Conservation (phyloP, 2,888 invertebrate genomes). For the Flabesymbios commensalis region DNA sequence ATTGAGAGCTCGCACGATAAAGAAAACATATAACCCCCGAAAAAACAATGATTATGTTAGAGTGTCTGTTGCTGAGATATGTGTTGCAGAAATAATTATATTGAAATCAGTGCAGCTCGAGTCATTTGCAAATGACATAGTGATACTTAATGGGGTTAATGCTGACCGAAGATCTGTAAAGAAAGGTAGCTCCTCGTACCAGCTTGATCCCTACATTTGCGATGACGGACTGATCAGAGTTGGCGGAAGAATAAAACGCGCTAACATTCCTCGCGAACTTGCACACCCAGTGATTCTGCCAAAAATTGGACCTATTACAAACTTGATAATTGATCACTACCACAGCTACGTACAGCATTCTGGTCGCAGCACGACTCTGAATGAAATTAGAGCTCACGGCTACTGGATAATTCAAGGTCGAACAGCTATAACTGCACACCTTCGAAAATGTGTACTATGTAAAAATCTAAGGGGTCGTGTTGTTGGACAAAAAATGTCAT, state of each 20-base stretch:
- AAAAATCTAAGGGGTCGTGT: slow-evolving; percentile 33
- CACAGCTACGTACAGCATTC: too few relatives aligned
- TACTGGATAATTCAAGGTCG: neutral
- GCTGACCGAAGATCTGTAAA: too few relatives aligned
- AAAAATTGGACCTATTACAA: slow-evolving; percentile 1
- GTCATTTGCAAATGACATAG: neutral
- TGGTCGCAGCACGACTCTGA: too few relatives aligned
- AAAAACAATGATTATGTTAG: neutral
- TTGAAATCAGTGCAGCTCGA: neutral
- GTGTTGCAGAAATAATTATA: neutral
- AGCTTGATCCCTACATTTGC: too few relatives aligned
- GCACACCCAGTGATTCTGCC: slow-evolving; percentile 7
- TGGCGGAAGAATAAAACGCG: too few relatives aligned
- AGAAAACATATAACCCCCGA: neutral
- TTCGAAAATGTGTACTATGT: slow-evolving; percentile 45
- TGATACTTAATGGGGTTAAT: too few relatives aligned
- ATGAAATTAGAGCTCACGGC: too few relatives aligned
- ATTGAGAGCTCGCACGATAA: neutral
- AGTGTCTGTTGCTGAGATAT: neutral
- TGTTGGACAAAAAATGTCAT: slow-evolving; percentile 47
- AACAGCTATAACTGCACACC: neutral
- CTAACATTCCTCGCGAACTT: neutral
- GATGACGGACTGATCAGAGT: too few relatives aligned
- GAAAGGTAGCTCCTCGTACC: too few relatives aligned
- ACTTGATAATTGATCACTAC: slow-evolving; percentile 15